phyloP scores from a whole-genome alignment of 2,797 vertebrate species.

The Selene dorsalis region DNA sequence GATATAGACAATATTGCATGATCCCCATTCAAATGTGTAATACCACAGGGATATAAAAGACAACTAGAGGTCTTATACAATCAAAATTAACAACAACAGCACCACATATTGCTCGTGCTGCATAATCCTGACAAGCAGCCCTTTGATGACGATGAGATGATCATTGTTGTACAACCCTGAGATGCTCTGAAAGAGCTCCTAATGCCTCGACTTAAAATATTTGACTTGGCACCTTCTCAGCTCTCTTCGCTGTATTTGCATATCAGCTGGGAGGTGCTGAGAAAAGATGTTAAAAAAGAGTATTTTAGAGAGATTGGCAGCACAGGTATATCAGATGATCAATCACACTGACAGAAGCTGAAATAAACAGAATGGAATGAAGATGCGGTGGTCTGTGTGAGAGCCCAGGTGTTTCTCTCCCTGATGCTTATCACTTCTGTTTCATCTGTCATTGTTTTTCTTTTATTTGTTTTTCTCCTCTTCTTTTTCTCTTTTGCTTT shows the following conservation, averaged over 20 bases:
- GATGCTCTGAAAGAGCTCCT: conserved; percentile 56
- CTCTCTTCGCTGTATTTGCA: conserved; percentile 62
- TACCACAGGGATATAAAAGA: conserved; percentile 56
- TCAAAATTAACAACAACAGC: conserved; percentile 59
- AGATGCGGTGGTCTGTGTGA: conserved; percentile 55
- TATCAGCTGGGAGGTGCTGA: conserved; percentile 63
- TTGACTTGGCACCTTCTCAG: conserved; percentile 64
- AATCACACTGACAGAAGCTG: conserved; percentile 74
- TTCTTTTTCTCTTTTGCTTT: background rate
- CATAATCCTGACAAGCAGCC: conserved; percentile 66
- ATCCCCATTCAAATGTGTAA: conserved; percentile 67
- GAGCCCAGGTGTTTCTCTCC: conserved; percentile 69
- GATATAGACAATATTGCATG: conserved; percentile 57
- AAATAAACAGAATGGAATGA: conserved; percentile 70
- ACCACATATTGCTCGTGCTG: conserved; percentile 29
- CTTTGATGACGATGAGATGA: conserved; percentile 60
- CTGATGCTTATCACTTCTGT: conserved; percentile 59
- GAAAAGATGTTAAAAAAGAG: conserved; percentile 16
- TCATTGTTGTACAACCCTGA: conserved; percentile 60
- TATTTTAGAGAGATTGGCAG: conserved; percentile 60
- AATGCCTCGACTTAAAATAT: conserved; percentile 67
- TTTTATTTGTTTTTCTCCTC: conserved; percentile 12
- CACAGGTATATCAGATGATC: conserved; percentile 72
- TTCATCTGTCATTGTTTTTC: conserved; percentile 41
- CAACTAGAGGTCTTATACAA: conserved; percentile 56